Evolutionary conservation across 2,888 invertebrate genomes (phyloP).

Genomic region (Zaprionus bogoriensis): DNA sequence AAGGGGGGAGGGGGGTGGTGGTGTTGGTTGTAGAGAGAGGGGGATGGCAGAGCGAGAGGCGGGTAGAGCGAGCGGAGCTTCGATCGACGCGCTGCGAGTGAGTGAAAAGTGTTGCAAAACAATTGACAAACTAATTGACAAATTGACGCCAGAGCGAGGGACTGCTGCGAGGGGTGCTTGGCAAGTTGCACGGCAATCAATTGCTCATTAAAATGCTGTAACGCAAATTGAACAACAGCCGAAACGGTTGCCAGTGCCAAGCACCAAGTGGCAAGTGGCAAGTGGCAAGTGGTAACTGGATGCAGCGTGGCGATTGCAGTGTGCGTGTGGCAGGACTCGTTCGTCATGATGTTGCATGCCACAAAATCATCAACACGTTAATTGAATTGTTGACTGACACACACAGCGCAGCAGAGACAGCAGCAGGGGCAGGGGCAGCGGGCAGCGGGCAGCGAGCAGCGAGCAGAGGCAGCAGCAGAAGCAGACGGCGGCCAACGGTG

Average conservation of each 20-base stretch:
- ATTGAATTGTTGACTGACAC: conserved; percentile 81
- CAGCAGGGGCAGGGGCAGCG: neutral
- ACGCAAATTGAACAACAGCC: conserved; percentile 22
- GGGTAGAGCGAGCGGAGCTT: conserved; percentile 29
- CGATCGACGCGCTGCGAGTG: conserved; percentile 26
- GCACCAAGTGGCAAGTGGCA: too few species aligned
- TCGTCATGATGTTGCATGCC: conserved; percentile 74
- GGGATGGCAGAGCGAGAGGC: neutral
- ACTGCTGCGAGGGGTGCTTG: neutral
- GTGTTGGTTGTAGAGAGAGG: neutral
- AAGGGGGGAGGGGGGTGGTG: neutral
- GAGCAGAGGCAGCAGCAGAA: neutral
- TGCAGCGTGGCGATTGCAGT: conserved; percentile 11
- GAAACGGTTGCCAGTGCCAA: neutral
- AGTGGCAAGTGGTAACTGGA: conserved; percentile 4
- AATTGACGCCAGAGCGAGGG: conserved; percentile 43
- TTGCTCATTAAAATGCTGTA: conserved; percentile 75
- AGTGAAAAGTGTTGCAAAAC: conserved; percentile 48
- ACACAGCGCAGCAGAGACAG: conserved; percentile 36
- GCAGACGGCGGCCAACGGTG: conserved; percentile 26
- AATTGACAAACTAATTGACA: conserved; percentile 68
- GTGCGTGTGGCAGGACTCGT: conserved; percentile 44
- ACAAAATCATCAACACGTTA: conserved; percentile 80
- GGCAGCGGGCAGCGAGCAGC: neutral
- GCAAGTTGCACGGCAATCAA: conserved; percentile 60